Base-by-base conservation (phyloP, 2,113 vertebrate species). In the Caretta caretta region DNA sequence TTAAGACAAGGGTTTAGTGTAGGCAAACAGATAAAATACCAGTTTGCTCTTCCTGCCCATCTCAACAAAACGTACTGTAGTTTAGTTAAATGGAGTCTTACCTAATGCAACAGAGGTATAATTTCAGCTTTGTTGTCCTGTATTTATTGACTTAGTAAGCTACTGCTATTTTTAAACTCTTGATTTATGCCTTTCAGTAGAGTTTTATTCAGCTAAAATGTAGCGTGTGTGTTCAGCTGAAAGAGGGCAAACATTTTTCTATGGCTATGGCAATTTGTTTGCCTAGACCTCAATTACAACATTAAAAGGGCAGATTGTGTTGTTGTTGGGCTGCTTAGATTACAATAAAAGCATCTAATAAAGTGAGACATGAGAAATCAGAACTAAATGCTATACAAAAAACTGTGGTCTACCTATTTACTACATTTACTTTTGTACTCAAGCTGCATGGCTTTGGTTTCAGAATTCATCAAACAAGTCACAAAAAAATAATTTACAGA, bases 191-290 rank as follows among this genome's bases (percentile, higher is more conserved):
- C 87, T 96, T 96, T 92, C 17, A 80, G 6, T 81, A 94, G 92
- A 54, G 49, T 93, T 93, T 96, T 91, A 93, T 82, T 96, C 94
- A 91, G 56, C 89, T 87, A 94, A 97, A 94, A 84, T 56, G 83
- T 48, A 83, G 93, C 90, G 92, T 93, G 94, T 95, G 92, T 96
- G 65, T 87, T 95, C 94, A 97, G 87, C 93, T 90, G 78, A 94
- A 96, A 95, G 51, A 82, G 19, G 84, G 82, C 17, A 95, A 95
- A 93, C 2, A 82, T 86, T 95, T 94, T 90, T 79, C 90, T 78
- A 9, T 12, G 87, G 76, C 49, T 78, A 0, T 29, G 59, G 84
- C 93, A 85, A 81, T 76, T 69, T 94, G 94, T 92, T 94, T 96
- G 90, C 86, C 17, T 53, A 96, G 91, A 96, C 86, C 80, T 97